Evolutionary conservation across 2,113 vertebrate species (phyloP).

Genomic region (Dipodomys spectabilis): DNA sequence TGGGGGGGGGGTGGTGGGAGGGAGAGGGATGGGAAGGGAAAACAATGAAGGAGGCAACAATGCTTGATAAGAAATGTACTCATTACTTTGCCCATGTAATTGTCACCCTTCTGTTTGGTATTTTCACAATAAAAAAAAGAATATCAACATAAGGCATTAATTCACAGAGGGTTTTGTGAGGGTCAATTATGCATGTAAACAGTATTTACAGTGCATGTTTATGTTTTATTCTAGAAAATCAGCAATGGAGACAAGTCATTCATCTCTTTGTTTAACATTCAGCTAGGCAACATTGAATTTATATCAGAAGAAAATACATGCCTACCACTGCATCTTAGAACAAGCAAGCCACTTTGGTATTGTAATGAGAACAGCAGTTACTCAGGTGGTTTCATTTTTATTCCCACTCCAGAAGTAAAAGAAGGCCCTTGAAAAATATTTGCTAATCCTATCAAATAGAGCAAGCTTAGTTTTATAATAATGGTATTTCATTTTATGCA

Average conservation of each 20-base stretch:
- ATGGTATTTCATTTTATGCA: background rate
- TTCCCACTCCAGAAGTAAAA: background rate
- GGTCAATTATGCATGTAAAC: constrained; percentile 26
- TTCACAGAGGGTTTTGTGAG: background rate
- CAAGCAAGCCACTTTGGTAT: background rate
- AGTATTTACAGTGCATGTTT: constrained; percentile 34
- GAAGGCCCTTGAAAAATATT: background rate
- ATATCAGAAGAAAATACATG: background rate
- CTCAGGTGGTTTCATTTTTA: background rate
- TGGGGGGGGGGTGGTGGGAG: no score
- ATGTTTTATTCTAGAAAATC: constrained; percentile 14
- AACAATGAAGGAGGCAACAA: no score
- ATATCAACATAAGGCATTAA: background rate
- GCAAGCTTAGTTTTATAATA: background rate
- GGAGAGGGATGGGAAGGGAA: no score
- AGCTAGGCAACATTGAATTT: background rate
- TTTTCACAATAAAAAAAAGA: no score
- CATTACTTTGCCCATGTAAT: no score
- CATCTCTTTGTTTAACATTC: background rate
- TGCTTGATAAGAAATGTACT: no score
- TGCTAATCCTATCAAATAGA: background rate
- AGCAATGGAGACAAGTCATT: constrained; percentile 28
- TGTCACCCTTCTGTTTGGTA: no score
- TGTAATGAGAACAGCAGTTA: background rate
- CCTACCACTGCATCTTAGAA: background rate